Evolutionary conservation across 2,113 vertebrate genomes (phyloP).

Genomic region (Orthonyx spaldingii): DNA sequence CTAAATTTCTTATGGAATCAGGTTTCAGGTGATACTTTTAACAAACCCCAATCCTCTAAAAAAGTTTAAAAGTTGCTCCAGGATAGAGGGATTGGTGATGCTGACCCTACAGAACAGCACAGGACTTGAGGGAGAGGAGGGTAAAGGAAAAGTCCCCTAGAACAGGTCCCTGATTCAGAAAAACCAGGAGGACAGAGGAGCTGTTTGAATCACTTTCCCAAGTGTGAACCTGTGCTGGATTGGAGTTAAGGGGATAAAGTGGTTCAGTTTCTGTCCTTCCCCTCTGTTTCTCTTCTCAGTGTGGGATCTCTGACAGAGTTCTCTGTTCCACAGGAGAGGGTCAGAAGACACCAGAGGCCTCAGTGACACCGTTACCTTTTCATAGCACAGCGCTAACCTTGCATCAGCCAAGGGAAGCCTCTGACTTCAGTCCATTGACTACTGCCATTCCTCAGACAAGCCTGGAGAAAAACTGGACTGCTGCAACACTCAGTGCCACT

Average conservation of each 20-base stretch:
- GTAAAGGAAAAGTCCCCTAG: neutral
- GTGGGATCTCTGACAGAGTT: neutral
- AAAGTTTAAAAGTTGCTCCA: neutral
- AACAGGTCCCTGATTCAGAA: neutral
- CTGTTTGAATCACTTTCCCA: neutral
- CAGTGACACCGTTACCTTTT: neutral
- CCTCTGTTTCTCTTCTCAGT: neutral
- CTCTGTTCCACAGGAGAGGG: constrained; percentile 20
- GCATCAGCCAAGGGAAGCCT: neutral
- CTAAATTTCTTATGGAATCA: neutral
- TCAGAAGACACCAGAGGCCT: neutral
- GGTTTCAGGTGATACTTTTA: neutral
- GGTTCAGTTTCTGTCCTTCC: neutral
- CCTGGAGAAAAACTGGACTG: neutral
- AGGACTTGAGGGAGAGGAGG: neutral
- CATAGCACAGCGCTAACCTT: neutral
- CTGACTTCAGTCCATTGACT: neutral
- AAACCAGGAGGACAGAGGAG: neutral
- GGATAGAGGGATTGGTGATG: neutral
- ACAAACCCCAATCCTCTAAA: neutral
- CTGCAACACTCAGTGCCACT: neutral
- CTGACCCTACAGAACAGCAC: neutral
- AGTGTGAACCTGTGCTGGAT: neutral
- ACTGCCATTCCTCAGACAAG: neutral
- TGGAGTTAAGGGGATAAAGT: neutral